Conservation (phyloP, 2,888 invertebrate genomes). For the Acrobasis repandana region DNA sequence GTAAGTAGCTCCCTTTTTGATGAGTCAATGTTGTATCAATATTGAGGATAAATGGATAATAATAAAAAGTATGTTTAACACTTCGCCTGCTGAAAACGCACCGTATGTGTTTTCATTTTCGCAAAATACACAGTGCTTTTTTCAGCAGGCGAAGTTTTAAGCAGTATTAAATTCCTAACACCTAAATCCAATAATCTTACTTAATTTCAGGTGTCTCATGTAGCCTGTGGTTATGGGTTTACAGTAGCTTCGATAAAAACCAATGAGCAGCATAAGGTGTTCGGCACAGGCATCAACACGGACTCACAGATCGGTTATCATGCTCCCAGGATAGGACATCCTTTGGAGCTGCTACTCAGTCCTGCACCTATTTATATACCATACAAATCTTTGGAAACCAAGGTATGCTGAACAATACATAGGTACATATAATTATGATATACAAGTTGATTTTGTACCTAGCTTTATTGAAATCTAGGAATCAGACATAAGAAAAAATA, state of each 20-base stretch:
- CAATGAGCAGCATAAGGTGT: slow-evolving; percentile 86
- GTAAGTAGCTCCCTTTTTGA: slow-evolving; percentile 56
- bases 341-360: slow-evolving; percentile 86
- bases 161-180: no score
- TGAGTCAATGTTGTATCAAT: no score
- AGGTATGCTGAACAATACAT: slow-evolving; percentile 46
- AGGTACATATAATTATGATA: no score
- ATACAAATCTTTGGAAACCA: slow-evolving; percentile 81
- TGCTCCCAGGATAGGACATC: slow-evolving; percentile 83
- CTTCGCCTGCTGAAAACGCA: no score
- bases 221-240: slow-evolving; percentile 95
- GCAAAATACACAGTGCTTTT: no score
- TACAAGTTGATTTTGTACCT: no score
- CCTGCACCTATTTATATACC: slow-evolving; percentile 89
- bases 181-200: neutral
- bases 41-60: no score
- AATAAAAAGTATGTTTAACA: no score
- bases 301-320: slow-evolving; percentile 95
- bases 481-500: no score
- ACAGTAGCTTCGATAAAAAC: slow-evolving; percentile 89
- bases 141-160: no score
- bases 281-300: slow-evolving; percentile 95
- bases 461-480: no score
- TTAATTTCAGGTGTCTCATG: slow-evolving; percentile 81
- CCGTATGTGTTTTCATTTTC: no score